Percentiles rank a stretch among this genome's conserved stretches.
These are phyloP conservation scores for Exaiptasia diaphana DNA, from an alignment of 64 coral and sea anemone genomes.

Conservation along the genomic window DNA sequence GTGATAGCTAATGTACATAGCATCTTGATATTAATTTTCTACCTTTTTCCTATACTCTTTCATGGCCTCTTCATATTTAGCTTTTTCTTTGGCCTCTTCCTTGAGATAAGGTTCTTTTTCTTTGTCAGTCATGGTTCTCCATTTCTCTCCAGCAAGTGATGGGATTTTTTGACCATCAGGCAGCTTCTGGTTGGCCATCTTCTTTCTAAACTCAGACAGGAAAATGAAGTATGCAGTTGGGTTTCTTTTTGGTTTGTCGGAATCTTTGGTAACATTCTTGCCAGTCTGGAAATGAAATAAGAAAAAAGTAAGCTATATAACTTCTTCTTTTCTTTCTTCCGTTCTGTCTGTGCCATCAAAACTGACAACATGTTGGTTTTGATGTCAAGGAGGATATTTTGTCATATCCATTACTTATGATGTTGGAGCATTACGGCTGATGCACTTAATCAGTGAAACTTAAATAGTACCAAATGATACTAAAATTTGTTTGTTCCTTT, in stretches of 20 bases:
- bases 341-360: too few relatives aligned
- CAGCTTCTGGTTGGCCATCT: conserved; percentile 31
- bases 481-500: too few relatives aligned
- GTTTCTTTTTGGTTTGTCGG: conserved; percentile 83
- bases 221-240: conserved; percentile 92
- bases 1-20: neutral
- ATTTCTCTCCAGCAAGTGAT: conserved; percentile 81
- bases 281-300: conserved; percentile 26
- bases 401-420: too few relatives aligned
- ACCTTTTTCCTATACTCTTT: conserved; percentile 82
- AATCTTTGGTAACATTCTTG: conserved; percentile 41
- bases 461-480: too few relatives aligned
- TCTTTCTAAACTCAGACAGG: conserved; percentile 68
- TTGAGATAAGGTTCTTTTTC: conserved; percentile 60
- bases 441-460: too few relatives aligned
- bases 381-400: too few relatives aligned
- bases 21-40: too few relatives aligned
- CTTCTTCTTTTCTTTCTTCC: too few relatives aligned
- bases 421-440: too few relatives aligned
- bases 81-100: conserved; percentile 62
- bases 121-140: conserved; percentile 75
- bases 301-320: neutral
- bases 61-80: conserved; percentile 65
- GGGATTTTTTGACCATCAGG: conserved; percentile 70
- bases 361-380: too few relatives aligned